Conservation (phyloP, 2,113 vertebrate genomes). For the Aplodontia rufa region DNA sequence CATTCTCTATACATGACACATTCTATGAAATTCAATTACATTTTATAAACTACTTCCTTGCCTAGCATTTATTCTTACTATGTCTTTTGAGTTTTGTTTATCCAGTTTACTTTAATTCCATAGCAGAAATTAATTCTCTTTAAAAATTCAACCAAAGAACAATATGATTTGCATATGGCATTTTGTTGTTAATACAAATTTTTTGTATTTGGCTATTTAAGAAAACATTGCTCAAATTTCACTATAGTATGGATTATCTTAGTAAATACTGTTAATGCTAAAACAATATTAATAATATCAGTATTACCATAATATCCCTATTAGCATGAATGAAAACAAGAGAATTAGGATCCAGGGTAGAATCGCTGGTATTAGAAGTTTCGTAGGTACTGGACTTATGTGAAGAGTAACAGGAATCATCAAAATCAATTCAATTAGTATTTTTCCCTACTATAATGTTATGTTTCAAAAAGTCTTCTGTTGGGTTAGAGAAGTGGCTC, state of each 20-base stretch:
- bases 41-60: not conserved
- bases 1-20: not conserved
- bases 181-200: not conserved
- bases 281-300: not conserved
- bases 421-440: not conserved
- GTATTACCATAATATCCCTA: not conserved
- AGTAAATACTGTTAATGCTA: not conserved
- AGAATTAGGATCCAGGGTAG: not conserved
- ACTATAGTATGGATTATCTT: not conserved
- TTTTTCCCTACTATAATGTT: not conserved
- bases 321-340: not conserved
- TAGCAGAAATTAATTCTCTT: not conserved
- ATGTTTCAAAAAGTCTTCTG: not conserved
- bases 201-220: conserved; percentile 30
- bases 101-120: not conserved
- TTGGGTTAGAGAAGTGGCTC: too few species aligned
- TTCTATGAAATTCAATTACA: not conserved
- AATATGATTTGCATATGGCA: not conserved
- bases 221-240: conserved; percentile 4
- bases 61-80: not conserved
- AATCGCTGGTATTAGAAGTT: not conserved
- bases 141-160: not conserved
- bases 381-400: fast-evolving
- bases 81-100: not conserved
- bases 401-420: not conserved